Base-by-base conservation (phyloP, 1,140 invertebrate species). In the Triops longicaudatus region DNA sequence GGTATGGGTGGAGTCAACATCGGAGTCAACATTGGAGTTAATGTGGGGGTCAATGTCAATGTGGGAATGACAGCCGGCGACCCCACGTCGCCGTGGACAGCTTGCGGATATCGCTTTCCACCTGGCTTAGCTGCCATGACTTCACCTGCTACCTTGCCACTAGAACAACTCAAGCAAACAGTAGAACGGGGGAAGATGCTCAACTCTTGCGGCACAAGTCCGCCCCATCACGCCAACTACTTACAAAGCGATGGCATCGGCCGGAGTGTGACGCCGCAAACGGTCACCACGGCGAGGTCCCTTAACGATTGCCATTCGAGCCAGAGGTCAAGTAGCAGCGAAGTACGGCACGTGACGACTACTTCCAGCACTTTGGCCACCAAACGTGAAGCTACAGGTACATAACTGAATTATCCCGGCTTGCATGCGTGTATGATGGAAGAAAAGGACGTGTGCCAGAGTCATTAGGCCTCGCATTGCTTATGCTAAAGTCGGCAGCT, bases 351-450 rank as follows among this genome's bases (percentile, higher is more conserved):
- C 50, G 50, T 63, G 50, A 63, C 50, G 50, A 63, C 10, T 63
- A 63, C 50, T 63, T 63, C 50, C 50, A 63, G 22, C 50, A 63
- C 50, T 63, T 63, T 9, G 14, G 50, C 50, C 0, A 22, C 17
- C 50, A 63, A 63, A 63, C 50, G 50, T 14, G 50, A 63, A 6
- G 50, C 50, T 63, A 63, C 50, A 63, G 50, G 50, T 63, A 63
- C 50, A 63, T 22, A 63, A 63, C 50, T n/a, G 50, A 63, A 22
- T 63, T 22, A 63, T 63, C 14, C 1, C 14, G 50, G 14, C 4
- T 63, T 63, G 50, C 50, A 63, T 63, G 50, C 22, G 50, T 63
- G 50, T 63, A 63, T 63, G 50, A 9, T 7, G 22, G 22, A 22
- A 22, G 22, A 63, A 63, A 63, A 22, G 50, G 22, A 63, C 50